Conservation (phyloP, 2,888 invertebrate species). For the Cheilosia grossa region DNA sequence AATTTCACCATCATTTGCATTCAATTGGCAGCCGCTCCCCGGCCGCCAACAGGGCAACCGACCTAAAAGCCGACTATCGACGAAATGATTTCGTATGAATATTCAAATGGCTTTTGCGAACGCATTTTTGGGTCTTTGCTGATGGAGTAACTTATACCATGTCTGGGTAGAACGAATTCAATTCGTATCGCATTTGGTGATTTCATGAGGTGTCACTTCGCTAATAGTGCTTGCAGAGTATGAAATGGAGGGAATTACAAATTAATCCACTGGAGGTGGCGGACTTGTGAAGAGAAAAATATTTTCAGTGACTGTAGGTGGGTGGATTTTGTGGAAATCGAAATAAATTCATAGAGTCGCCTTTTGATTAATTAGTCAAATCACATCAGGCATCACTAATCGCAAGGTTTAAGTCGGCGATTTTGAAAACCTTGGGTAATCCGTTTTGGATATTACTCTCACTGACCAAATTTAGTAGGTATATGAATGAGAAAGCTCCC, state of each 20-base stretch:
- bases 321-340: too few relatives aligned
- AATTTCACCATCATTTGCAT: constrained; percentile 71
- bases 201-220: constrained; percentile 22
- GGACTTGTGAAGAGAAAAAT: too few relatives aligned
- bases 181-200: constrained; percentile 22
- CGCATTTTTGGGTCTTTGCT: neutral
- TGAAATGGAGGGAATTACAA: neutral
- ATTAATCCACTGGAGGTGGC: neutral
- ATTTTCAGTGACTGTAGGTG: too few relatives aligned
- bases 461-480: too few relatives aligned
- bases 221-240: neutral
- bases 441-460: too few relatives aligned
- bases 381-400: too few relatives aligned
- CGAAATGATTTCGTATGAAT: constrained; percentile 53
- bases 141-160: too few relatives aligned
- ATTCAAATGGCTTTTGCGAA: constrained; percentile 49
- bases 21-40: constrained; percentile 65
- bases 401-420: too few relatives aligned
- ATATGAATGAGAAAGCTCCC: too few relatives aligned
- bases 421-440: too few relatives aligned
- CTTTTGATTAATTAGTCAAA: too few relatives aligned
- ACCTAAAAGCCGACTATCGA: constrained; percentile 24
- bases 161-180: neutral
- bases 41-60: neutral
- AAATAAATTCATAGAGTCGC: too few relatives aligned